Evolutionary conservation across 2,888 invertebrate genomes (phyloP), one percentile per base, ranked within the genome.

Genomic region (Eupithecia inturbata): DNA sequence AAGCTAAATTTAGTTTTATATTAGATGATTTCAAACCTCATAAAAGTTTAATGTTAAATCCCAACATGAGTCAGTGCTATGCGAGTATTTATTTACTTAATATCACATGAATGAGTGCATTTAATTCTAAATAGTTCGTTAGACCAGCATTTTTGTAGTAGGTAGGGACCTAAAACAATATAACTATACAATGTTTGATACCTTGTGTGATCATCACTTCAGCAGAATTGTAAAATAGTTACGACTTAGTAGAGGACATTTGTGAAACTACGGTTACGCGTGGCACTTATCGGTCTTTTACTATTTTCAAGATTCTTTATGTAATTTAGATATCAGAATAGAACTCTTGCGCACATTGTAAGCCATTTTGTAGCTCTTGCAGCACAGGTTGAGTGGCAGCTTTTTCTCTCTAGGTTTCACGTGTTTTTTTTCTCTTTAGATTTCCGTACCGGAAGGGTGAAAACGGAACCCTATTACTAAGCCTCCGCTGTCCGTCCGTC

Each of bases 21-120:
- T 53, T n/a, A 26, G 3, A 26, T 53, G 22, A 53, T 12, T 22
- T 57, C 22, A 10, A 53, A 10, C 22, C 57, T 57, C 57, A 26
- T 22, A 26, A 57, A 19, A 66, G 28, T 71, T 73, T 62, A 78
- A 77, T 81, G 81, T 78, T 79, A 79, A 81, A 81, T 75, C 72
- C 77, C 81, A 82, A 49, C 79, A 78, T 81, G 83, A 82, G 81
- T 71, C 79, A 81, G 86, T 86, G 81, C 82, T 82, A 84, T 81
- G 84, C 83, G 81, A 85, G 82, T 83, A 84, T 77, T 82, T 84
- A 77, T 74, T 89, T n/a, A n/a, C n/a, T n/a, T 88, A 90, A 90
- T 92, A 92, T 92, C 92, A 92, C 92, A 92, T 91, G 91, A 89
- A 91, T 91, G 91, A 91, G 92, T 92, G 92, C 91, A 87, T 87